These are phyloP conservation scores for Parotia lawesii DNA, from an alignment of 2,113 vertebrate species.

Conservation along the genomic window DNA sequence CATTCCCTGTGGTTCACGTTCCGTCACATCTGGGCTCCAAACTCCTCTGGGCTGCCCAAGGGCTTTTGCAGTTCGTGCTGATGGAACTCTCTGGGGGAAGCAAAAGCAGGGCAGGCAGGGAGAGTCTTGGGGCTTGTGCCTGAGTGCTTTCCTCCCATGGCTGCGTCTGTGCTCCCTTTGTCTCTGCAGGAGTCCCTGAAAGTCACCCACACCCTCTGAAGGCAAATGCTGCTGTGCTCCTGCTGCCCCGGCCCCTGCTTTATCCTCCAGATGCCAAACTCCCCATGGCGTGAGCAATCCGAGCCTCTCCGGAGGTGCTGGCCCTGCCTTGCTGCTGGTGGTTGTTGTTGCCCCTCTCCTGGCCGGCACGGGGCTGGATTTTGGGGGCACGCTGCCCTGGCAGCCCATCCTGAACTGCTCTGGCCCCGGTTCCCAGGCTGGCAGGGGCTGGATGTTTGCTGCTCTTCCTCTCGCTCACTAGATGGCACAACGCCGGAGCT, in stretches of 20 bases:
- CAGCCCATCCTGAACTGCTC: background rate
- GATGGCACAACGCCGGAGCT: background rate
- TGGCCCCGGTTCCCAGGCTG: background rate
- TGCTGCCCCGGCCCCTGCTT: background rate
- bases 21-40: background rate
- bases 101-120: background rate
- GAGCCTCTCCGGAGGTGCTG: background rate
- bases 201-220: background rate
- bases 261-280: background rate
- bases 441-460: background rate
- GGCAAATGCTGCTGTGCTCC: fast-evolving
- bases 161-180: background rate
- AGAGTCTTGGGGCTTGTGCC: background rate
- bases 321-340: background rate
- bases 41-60: background rate
- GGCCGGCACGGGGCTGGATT: background rate
- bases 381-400: fast-evolving
- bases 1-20: background rate
- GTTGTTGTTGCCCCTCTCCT: background rate
- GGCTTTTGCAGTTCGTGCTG: background rate
- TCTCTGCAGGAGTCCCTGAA: fast-evolving
- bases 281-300: fast-evolving
- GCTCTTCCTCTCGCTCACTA: background rate
- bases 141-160: fast-evolving
- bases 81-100: background rate